A percentile compares a stretch with the other conserved stretches of the same genome.
phyloP scores from a whole-genome alignment of 2,888 invertebrate species.

The Heteromyza rotundicornis region DNA sequence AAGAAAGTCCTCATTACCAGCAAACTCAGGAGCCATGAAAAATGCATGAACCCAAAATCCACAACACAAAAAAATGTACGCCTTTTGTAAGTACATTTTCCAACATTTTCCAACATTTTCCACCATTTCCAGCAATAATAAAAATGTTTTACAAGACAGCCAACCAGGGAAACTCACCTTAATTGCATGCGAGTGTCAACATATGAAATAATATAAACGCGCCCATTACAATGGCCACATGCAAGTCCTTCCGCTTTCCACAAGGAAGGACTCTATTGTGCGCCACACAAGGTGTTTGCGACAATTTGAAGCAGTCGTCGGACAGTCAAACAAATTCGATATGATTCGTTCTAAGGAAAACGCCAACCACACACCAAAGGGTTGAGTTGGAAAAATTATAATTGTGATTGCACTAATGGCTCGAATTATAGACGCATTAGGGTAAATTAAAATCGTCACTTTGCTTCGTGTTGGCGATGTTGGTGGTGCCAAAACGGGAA shows the following conservation, averaged over 20 bases:
- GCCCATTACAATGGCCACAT: slow-evolving; percentile 32
- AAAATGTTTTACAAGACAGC: not conserved
- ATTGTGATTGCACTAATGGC: slow-evolving; percentile 61
- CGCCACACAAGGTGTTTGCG: slow-evolving; percentile 16
- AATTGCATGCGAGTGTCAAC: slow-evolving; percentile 54
- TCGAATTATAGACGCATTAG: slow-evolving; percentile 62
- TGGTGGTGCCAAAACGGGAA: slow-evolving; percentile 5
- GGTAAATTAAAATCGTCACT: slow-evolving; percentile 61
- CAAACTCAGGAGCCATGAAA: not conserved
- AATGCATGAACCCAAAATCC: not conserved
- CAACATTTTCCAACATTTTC: too few species aligned
- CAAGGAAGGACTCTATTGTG: not conserved
- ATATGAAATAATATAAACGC: slow-evolving; percentile 51
- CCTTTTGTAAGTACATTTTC: not conserved
- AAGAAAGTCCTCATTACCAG: not conserved
- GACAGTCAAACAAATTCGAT: slow-evolving; percentile 1
- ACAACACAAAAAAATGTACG: not conserved
- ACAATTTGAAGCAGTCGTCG: slow-evolving; percentile 17
- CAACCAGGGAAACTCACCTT: slow-evolving; percentile 23
- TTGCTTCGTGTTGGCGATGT: slow-evolving; percentile 13
- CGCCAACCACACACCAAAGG: slow-evolving; percentile 11
- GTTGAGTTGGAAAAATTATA: slow-evolving; percentile 38
- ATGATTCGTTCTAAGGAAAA: slow-evolving; percentile 7
- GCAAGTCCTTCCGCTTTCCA: not conserved
- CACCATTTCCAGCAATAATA: too few species aligned